Base-by-base conservation (phyloP, 2,888 invertebrate species). In the Philopedon plagiatum region DNA sequence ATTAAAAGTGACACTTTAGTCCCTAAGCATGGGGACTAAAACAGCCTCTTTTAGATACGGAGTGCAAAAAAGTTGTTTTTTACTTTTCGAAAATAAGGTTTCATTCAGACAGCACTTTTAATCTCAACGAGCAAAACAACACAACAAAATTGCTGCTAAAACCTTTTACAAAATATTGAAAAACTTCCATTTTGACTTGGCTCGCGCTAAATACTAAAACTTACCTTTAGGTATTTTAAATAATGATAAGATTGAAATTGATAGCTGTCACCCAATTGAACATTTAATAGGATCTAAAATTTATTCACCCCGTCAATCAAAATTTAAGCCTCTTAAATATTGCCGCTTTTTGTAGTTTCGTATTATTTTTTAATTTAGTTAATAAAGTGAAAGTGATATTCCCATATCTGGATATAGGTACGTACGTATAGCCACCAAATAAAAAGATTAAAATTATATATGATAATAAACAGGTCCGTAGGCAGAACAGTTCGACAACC, bases 351-450 rank as follows among this genome's bases (percentile, higher is more conserved):
- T 49, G 5, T 7, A 26, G 49, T 26, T 49, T n/a, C 13, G 7
- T 49, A 13, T 26, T 13, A 26, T 0, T 49, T 11, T 13, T 26
- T 49, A 49, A 49, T 49, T 26, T 49, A 26, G 26, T 49, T 49
- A 49, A 26, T 49, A 5, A 49, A 49, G 46, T 49, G 49, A 49
- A 49, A 49, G 49, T 26, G 49, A 49, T 49, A 49, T 13, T 13
- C 13, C 49, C 26, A 49, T 49, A 26, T 26, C 23, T n/a, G 49
- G 26, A 49, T 26, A 46, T 21, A n/a, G n/a, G n/a, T n/a, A n/a
- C n/a, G n/a, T n/a, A n/a, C n/a, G n/a, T n/a, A 46, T 19, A 46
- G 21, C 21, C 21, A 21, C 21, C 2, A 46, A 46, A 46, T 46
- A 46, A 46, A 46, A 21, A 13, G 5, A 39, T 39, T 15, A 39